Evolutionary conservation across 2,113 vertebrate species (phyloP).

Genomic region (Strigops habroptila): DNA sequence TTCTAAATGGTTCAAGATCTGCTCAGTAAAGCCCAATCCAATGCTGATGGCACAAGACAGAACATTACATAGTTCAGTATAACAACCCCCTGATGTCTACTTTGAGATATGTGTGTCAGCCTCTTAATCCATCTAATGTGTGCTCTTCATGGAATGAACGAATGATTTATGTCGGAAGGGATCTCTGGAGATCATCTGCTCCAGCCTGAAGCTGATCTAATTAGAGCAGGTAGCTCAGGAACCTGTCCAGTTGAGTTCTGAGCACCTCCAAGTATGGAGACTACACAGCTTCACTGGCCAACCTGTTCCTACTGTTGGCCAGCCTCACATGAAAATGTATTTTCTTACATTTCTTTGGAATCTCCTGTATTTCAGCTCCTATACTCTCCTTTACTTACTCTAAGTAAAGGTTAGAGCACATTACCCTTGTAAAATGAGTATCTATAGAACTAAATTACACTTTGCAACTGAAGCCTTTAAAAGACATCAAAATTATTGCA

Average conservation of each 20-base stretch:
- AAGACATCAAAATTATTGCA: neutral
- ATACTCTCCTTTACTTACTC: neutral
- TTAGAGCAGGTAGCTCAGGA: neutral
- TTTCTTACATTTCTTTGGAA: neutral
- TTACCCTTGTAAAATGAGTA: neutral
- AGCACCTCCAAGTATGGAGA: neutral
- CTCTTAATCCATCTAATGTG: neutral
- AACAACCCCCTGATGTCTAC: neutral
- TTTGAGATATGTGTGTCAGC: neutral
- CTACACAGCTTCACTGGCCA: neutral
- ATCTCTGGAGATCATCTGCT: neutral
- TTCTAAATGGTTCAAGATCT: neutral
- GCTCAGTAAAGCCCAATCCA: neutral
- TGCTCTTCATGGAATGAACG: neutral
- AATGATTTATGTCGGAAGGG: neutral
- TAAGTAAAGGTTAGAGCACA: neutral
- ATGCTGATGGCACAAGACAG: neutral
- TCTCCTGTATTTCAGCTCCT: neutral
- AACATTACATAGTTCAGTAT: neutral
- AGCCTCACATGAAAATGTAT: neutral
- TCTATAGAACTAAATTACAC: neutral
- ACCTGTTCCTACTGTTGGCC: neutral
- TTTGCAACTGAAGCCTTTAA: neutral
- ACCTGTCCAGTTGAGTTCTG: neutral
- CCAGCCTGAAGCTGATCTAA: neutral